phyloP scores from a whole-genome alignment of 2,888 invertebrate genomes.

The Strigamia crassipes region DNA sequence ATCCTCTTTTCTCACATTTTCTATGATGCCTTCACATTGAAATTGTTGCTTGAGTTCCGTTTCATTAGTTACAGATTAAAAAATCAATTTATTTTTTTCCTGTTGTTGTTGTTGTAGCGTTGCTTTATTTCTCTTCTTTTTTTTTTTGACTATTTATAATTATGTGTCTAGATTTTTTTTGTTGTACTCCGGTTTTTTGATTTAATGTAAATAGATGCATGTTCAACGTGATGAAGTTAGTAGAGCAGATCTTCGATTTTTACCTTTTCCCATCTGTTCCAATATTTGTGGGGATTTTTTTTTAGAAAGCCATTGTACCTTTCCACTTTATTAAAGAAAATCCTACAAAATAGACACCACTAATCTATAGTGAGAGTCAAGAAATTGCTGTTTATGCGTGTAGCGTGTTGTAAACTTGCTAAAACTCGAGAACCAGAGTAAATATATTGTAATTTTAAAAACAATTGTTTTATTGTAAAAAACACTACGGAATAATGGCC shows the following conservation, averaged over 20 bases:
- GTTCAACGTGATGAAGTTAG: not conserved
- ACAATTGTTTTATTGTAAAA: too few species aligned
- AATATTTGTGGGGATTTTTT: conserved; percentile 13
- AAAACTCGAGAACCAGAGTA: too few species aligned
- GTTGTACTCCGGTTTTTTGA: too few species aligned
- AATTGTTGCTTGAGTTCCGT: not conserved
- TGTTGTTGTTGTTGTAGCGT: not conserved
- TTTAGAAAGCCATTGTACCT: not conserved
- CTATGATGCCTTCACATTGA: not conserved
- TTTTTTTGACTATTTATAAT: too few species aligned
- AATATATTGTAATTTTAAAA: too few species aligned
- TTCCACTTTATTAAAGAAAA: not conserved
- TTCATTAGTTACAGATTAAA: not conserved
- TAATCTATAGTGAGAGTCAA: not conserved
- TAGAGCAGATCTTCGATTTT: conserved; percentile 2
- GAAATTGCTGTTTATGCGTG: not conserved
- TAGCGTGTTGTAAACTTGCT: too few species aligned
- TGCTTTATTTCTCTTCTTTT: too few species aligned
- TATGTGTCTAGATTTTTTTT: too few species aligned
- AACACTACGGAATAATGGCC: too few species aligned
- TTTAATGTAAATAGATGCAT: not conserved
- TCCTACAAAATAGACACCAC: not conserved
- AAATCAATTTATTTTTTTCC: not conserved
- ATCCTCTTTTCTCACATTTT: not conserved
- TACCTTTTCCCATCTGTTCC: conserved; percentile 18